Evolutionary conservation across 2,888 invertebrate genomes (phyloP).

Genomic region (Macrosoma leucophasiata): DNA sequence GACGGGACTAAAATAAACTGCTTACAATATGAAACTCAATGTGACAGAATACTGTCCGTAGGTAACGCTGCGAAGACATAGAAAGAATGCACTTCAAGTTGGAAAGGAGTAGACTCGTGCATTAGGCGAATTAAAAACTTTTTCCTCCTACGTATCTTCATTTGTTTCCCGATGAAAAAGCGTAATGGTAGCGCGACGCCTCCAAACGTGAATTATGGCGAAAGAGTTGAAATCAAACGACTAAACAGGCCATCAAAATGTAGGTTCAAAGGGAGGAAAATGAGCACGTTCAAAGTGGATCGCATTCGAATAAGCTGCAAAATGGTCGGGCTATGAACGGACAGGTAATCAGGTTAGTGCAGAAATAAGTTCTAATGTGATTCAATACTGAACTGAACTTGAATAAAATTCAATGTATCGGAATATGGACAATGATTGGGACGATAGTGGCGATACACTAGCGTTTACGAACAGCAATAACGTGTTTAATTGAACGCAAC

Average conservation of each 20-base stretch:
- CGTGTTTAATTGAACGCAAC: no score
- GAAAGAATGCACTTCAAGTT: conserved; percentile 58
- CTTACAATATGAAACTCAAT: conserved; percentile 59
- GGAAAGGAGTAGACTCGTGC: conserved; percentile 58
- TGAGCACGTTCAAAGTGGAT: conserved; percentile 61
- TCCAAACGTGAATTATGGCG: conserved; percentile 40
- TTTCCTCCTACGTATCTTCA: conserved; percentile 49
- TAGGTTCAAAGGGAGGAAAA: conserved; percentile 58
- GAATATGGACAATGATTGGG: no score
- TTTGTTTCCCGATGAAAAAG: conserved; percentile 58
- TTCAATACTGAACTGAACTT: no score
- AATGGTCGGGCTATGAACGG: conserved; percentile 36
- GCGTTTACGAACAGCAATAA: no score
- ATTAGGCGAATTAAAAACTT: conserved; percentile 74
- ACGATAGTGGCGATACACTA: no score
- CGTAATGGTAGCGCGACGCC: conserved; percentile 37
- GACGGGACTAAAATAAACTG: conserved; percentile 58
- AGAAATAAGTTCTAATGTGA: conserved; percentile 52
- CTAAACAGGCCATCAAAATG: conserved; percentile 41
- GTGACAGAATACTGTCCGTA: conserved; percentile 48
- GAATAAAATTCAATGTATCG: neutral
- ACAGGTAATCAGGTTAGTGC: conserved; percentile 56
- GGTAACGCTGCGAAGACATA: conserved; percentile 46
- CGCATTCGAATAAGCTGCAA: conserved; percentile 52
- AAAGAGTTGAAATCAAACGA: conserved; percentile 65